Conservation (phyloP, 2,797 vertebrate species). For the Cuniculus paca region DNA sequence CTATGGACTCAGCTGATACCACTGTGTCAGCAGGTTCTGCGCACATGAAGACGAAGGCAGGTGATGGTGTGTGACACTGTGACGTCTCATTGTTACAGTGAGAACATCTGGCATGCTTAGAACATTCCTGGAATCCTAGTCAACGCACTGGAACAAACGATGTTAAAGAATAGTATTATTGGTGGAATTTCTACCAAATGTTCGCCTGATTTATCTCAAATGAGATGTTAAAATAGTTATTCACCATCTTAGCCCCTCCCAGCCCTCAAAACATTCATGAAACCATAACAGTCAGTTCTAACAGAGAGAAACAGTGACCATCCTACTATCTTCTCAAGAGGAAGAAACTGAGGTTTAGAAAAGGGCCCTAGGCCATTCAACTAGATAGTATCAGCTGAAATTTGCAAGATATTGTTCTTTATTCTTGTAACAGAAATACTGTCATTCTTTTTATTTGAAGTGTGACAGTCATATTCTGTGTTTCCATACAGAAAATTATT, state of each 20-base stretch:
- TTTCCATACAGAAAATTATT: constrained; percentile 11
- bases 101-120: neutral
- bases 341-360: constrained; percentile 2
- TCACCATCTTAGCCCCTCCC: neutral
- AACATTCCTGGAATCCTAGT: neutral
- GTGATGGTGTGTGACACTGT: neutral
- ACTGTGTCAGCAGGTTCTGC: neutral
- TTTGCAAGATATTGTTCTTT: neutral
- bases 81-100: neutral
- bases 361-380: neutral
- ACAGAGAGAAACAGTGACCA: neutral
- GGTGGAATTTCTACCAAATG: neutral
- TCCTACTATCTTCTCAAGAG: neutral
- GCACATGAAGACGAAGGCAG: neutral
- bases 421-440: neutral
- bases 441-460: neutral
- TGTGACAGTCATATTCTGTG: constrained; percentile 10
- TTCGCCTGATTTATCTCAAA: neutral
- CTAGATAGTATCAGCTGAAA: neutral
- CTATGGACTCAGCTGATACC: neutral
- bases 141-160: neutral
- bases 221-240: neutral
- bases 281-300: neutral
- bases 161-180: neutral
- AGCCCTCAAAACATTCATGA: neutral